phyloP scores from a whole-genome alignment of 2,888 invertebrate species.

The Chaetogeoica ovagalla region DNA sequence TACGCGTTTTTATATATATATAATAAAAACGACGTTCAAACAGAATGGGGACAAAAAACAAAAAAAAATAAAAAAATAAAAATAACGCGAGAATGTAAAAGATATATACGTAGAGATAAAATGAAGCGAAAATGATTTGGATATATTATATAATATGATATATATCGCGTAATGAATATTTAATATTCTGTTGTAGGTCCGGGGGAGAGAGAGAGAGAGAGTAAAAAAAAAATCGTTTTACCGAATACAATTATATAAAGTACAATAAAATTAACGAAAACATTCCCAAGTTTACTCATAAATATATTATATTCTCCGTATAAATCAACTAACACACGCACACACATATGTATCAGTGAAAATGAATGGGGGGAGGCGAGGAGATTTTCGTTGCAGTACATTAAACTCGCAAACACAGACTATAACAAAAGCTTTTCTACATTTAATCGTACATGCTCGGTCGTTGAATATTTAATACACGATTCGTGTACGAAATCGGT shows the following conservation, averaged over 20 bases:
- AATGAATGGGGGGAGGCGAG: background rate
- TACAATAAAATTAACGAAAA: constrained; percentile 25
- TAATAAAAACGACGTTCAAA: constrained; percentile 34
- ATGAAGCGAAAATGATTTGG: too few relatives aligned
- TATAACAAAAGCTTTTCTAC: constrained; percentile 26
- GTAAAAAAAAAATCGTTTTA: too few relatives aligned
- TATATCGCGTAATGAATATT: too few relatives aligned
- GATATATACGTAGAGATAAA: too few relatives aligned
- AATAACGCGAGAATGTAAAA: background rate
- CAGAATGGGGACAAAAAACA: background rate
- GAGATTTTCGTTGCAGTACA: constrained; percentile 34
- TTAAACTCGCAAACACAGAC: constrained; percentile 15
- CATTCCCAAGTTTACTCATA: background rate
- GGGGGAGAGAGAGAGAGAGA: too few relatives aligned
- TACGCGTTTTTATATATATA: background rate
- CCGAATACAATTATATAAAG: background rate
- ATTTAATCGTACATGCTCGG: constrained; percentile 11
- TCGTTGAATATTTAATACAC: background rate
- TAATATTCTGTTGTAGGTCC: too few relatives aligned
- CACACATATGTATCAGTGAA: background rate
- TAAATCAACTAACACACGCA: constrained; percentile 25
- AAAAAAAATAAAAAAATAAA: too few relatives aligned
- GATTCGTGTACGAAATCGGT: too few relatives aligned
- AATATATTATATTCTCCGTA: constrained; percentile 13
- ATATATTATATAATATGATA: background rate